Base-by-base conservation (phyloP, 2,888 invertebrate genomes). In the Pseudeuparius sepicola region DNA sequence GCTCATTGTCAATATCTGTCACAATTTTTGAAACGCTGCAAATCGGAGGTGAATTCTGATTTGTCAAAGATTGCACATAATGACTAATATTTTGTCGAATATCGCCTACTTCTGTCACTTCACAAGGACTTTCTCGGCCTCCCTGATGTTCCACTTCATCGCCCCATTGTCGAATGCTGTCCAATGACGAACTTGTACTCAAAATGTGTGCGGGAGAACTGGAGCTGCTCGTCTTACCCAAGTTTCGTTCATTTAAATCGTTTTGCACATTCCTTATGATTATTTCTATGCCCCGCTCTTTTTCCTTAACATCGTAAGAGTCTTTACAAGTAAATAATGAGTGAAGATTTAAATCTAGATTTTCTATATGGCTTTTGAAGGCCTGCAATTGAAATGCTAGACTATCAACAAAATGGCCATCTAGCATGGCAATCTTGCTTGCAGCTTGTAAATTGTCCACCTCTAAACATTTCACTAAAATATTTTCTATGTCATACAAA, bases 161-260 rank as follows among this genome's bases (percentile, higher is more conserved):
- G 2, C 56, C 59, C 57, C 62, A 63, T 38, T 62, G 61, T 40
- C 59, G 47, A 16, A 64, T 60, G 41, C 64, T 63, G 37, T 64
- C 63, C 38, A 64, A 48, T 4, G 61, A 61, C 2, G 61, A 63
- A 39, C 60, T 61, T 2, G 57, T 50, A 40, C 60, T 61, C 31
- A 63, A 47, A 34, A 57, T 53, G 24, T 52, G 53, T 12, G 54
- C 56, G 0, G 60, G 59, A 11, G 59, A 59, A 37, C 50, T 50
- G 10, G 42, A 42, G 13, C 46, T 44, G 27, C 43, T 46, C 5
- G 45, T 42, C 38, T 46, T 42, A 7, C 36, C 43, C 18, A 46
- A 39, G 36, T 46, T 48, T 32, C 38, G 45, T 29, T 51, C 51
- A 23, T 47, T 47, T 24, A 49, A 40, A 34, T 50, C 46, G 14